Percentiles rank a stretch among this genome's conserved stretches.
These are phyloP conservation scores for Circaetus cinerascens DNA, from an alignment of 2,113 vertebrate genomes.

Conservation along the genomic window DNA sequence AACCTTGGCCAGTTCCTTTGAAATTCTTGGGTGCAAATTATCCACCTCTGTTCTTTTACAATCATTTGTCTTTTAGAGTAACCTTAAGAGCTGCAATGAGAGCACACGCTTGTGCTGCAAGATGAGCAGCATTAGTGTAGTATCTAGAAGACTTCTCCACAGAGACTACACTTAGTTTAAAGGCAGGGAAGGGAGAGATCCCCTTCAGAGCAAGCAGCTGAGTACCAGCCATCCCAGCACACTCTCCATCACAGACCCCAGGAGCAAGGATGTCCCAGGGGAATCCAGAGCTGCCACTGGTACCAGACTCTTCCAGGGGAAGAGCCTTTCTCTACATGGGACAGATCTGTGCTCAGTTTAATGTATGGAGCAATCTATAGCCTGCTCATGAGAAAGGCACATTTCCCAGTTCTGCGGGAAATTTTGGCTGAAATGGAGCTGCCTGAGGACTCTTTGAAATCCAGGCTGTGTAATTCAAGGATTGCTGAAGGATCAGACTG, in stretches of 20 bases:
- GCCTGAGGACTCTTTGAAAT: background rate
- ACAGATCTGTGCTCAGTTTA: background rate
- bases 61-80: background rate
- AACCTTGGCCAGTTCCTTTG: background rate
- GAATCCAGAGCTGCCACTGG: background rate
- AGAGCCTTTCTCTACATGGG: background rate
- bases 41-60: background rate
- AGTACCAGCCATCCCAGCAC: background rate
- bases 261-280: background rate
- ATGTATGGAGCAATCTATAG: background rate
- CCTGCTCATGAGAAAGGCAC: background rate
- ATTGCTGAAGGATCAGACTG: background rate
- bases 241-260: fast-evolving
- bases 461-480: background rate
- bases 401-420: background rate
- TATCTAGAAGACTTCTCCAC: background rate
- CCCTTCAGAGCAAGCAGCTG: background rate
- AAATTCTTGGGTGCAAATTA: background rate
- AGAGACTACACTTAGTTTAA: background rate
- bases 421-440: background rate
- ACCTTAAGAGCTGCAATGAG: background rate
- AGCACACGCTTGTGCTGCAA: background rate
- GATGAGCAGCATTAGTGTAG: background rate
- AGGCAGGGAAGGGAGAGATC: background rate
- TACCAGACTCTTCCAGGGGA: background rate